phyloP scores from a whole-genome alignment of 2,797 vertebrate genomes.

The Limnodromus scolopaceus region DNA sequence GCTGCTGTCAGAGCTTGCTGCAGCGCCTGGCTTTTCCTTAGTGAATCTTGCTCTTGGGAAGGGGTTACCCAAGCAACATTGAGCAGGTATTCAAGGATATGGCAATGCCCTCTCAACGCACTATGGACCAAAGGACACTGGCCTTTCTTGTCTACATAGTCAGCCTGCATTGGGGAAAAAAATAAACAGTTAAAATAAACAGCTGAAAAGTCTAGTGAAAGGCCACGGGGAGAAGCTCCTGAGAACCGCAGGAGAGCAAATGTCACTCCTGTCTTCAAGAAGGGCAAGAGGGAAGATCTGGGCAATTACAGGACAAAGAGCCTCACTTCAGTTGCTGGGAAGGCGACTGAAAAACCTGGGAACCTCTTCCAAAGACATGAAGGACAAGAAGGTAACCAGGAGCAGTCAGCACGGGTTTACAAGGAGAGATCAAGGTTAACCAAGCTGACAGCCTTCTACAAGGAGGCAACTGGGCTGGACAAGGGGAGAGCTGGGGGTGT shows the following conservation, averaged over 20 bases:
- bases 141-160: slow-evolving; percentile 93
- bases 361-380: not conserved
- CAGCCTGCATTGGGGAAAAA: slow-evolving; percentile 78
- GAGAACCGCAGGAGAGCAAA: not conserved
- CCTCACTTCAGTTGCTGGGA: not conserved
- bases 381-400: not conserved
- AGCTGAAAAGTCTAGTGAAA: not conserved
- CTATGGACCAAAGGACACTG: slow-evolving; percentile 95
- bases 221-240: not conserved
- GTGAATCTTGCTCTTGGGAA: slow-evolving; percentile 79
- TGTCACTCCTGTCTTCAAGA: not conserved
- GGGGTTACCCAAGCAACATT: slow-evolving; percentile 83
- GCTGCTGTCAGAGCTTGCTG: slow-evolving; percentile 94
- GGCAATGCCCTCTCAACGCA: slow-evolving; percentile 88
- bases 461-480: not conserved
- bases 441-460: not conserved
- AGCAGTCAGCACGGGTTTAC: not conserved
- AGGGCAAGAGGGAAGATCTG: not conserved
- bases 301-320: not conserved
- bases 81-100: slow-evolving; percentile 89
- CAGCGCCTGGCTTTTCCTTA: slow-evolving; percentile 88
- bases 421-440: not conserved
- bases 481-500: not conserved
- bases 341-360: not conserved
- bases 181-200: not conserved